Percentiles rank a stretch among this genome's conserved stretches.
phyloP scores from a whole-genome alignment of 2,113 vertebrate genomes.

The Psettodes erumei region DNA sequence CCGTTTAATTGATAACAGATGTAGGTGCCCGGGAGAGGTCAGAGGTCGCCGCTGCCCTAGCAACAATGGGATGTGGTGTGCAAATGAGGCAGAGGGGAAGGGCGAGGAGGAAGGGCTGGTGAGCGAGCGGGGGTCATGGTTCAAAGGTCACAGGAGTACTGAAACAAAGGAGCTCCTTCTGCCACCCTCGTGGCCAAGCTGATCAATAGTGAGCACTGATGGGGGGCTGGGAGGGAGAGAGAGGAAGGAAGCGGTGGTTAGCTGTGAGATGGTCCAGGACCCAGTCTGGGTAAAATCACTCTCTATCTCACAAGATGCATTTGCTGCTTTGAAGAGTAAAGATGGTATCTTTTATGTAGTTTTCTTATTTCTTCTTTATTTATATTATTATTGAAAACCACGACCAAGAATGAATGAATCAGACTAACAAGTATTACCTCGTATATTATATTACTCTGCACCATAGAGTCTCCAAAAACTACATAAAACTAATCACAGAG shows the following conservation, averaged over 20 bases:
- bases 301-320: background rate
- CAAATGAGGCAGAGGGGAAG: conserved; percentile 51
- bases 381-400: no score
- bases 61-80: conserved; percentile 70
- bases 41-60: conserved; percentile 80
- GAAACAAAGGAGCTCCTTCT: conserved; percentile 79
- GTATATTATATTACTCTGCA: no score
- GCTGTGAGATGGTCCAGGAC: conserved; percentile 17
- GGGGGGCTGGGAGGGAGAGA: conserved; percentile 30
- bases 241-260: conserved; percentile 32
- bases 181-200: conserved; percentile 52
- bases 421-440: no score
- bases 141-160: conserved; percentile 70
- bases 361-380: background rate
- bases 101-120: conserved; percentile 37
- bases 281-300: conserved; percentile 19
- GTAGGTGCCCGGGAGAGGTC: conserved; percentile 80
- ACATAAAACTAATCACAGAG: no score
- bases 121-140: conserved; percentile 64
- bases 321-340: background rate
- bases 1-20: conserved; percentile 84
- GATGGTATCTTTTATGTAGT: background rate
- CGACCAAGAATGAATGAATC: no score
- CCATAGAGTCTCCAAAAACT: no score
- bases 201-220: conserved; percentile 70